phyloP scores from a whole-genome alignment of 1,140 invertebrate species.

The Leptoteleia sp. region DNA sequence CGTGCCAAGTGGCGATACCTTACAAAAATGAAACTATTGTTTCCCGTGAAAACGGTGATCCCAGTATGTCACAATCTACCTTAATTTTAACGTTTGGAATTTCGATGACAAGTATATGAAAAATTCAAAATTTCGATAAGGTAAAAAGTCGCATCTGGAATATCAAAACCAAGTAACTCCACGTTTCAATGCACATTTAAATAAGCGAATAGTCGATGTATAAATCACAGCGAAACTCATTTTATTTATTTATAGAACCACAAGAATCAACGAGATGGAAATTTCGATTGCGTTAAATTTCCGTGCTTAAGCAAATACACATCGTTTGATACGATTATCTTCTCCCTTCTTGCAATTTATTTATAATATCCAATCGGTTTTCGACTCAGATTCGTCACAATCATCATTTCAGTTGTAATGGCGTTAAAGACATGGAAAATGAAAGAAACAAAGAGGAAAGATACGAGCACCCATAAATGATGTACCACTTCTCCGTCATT shows the following conservation, averaged over 20 bases:
- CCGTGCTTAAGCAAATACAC: conserved; percentile 4
- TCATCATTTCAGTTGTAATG: conserved; percentile 2
- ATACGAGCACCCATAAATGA: conserved; percentile 54
- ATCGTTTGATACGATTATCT: conserved; percentile 15
- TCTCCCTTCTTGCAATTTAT: conserved; percentile 15
- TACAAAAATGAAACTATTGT: neutral
- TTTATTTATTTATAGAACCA: conserved; percentile 43
- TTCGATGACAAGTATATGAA: no score
- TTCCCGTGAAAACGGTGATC: no score
- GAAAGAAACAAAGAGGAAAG: conserved; percentile 16
- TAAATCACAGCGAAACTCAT: conserved; percentile 46
- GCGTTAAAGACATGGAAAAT: no score
- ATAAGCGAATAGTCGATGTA: conserved; percentile 41
- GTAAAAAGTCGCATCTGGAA: conserved; percentile 16
- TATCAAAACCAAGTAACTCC: conserved; percentile 25
- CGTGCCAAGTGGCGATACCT: conserved; percentile 2
- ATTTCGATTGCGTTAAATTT: neutral
- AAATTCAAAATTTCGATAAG: neutral
- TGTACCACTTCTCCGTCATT: conserved; percentile 18
- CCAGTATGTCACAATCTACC: no score
- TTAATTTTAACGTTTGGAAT: no score
- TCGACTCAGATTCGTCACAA: conserved; percentile 8
- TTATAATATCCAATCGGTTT: conserved; percentile 7
- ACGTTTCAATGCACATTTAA: conserved; percentile 29
- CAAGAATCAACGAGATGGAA: conserved; percentile 7